Conservation (phyloP, 1,140 invertebrate species). For the Forficula auricularia region DNA sequence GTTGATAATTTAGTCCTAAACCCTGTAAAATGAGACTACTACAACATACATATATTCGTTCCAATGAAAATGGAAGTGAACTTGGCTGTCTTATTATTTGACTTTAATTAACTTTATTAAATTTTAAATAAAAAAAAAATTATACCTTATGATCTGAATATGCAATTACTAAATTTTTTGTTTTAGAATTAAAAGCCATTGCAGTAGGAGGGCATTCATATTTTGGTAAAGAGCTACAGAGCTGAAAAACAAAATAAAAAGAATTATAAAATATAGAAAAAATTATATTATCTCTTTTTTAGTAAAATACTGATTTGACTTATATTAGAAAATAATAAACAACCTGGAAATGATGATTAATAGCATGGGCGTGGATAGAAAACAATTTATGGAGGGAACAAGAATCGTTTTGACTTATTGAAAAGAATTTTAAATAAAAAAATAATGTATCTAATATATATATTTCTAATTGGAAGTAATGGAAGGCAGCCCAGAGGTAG, state of each 20-base stretch:
- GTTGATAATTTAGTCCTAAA: no score
- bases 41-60: neutral
- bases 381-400: no score
- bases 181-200: conserved; percentile 36
- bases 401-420: no score
- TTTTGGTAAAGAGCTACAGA: conserved; percentile 39
- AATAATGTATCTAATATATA: no score
- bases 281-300: no score
- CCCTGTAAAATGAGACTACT: conserved; percentile 7
- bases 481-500: no score
- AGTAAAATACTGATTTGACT: neutral
- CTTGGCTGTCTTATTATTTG: no score
- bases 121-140: neutral
- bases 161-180: conserved; percentile 37
- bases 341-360: conserved; percentile 2
- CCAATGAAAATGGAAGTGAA: neutral
- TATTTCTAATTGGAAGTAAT: no score
- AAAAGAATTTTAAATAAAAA: conserved; percentile 14
- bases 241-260: conserved; percentile 17
- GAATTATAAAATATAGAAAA: neutral
- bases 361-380: conserved; percentile 21
- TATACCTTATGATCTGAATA: conserved; percentile 54
- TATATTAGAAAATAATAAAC: neutral
- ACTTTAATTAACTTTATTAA: no score
- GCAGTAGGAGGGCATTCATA: conserved; percentile 44